These are phyloP conservation scores for Xestia rhomboidea DNA, from an alignment of 2,888 invertebrate species.

Conservation along the genomic window DNA sequence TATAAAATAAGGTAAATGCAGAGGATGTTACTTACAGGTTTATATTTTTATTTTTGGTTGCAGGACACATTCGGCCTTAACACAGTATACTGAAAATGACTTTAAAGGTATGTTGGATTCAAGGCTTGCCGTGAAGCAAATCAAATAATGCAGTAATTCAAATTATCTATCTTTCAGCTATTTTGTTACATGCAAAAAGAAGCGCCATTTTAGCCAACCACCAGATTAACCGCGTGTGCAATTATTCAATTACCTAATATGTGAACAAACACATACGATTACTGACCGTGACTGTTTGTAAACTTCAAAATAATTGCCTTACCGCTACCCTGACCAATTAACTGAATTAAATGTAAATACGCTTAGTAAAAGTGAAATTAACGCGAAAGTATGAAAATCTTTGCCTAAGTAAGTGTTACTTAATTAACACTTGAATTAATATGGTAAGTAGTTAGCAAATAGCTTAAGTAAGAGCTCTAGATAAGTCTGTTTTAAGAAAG, in stretches of 20 bases:
- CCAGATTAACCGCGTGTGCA: conserved; percentile 56
- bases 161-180: neutral
- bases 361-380: conserved; percentile 74
- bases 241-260: conserved; percentile 77
- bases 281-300: conserved; percentile 74
- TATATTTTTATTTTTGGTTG: neutral
- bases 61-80: neutral
- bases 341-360: conserved; percentile 59
- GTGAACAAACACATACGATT: conserved; percentile 71
- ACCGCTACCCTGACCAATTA: conserved; percentile 64
- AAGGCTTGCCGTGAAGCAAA: neutral
- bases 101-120: neutral
- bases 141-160: neutral
- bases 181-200: conserved; percentile 23
- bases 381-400: conserved; percentile 69
- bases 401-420: conserved; percentile 49
- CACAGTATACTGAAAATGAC: neutral
- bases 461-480: conserved; percentile 34
- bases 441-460: conserved; percentile 37
- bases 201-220: conserved; percentile 54
- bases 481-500: neutral
- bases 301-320: conserved; percentile 63
- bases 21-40: neutral
- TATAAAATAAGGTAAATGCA: neutral
- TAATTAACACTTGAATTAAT: conserved; percentile 52